Evolutionary conservation across 2,888 invertebrate species (phyloP).

Genomic region (Pogonocherus hispidulus): DNA sequence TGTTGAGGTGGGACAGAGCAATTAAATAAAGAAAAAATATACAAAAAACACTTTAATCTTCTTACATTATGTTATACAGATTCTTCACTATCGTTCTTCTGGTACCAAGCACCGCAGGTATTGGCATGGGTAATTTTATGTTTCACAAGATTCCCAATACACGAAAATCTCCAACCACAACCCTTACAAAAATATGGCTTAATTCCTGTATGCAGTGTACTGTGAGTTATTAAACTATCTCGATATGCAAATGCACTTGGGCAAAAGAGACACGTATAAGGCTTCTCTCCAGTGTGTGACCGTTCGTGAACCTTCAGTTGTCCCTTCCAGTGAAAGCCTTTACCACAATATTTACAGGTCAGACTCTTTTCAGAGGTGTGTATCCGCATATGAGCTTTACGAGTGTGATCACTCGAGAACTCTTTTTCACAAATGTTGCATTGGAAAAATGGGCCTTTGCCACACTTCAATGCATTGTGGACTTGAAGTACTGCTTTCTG

Average conservation of each 20-base stretch:
- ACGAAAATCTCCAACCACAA: slow-evolving; percentile 70
- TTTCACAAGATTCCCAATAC: slow-evolving; percentile 69
- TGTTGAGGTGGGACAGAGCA: background rate
- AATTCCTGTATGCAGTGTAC: slow-evolving; percentile 68
- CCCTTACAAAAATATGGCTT: slow-evolving; percentile 69
- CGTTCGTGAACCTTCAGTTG: slow-evolving; percentile 66
- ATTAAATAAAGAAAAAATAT: background rate
- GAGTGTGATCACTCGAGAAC: slow-evolving; percentile 67
- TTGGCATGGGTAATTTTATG: slow-evolving; percentile 68
- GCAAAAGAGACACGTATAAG: slow-evolving; percentile 68
- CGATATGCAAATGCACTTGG: slow-evolving; percentile 68
- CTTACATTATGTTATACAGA: background rate
- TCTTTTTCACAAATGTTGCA: slow-evolving; percentile 66
- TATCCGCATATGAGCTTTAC: slow-evolving; percentile 68
- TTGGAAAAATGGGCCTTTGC: slow-evolving; percentile 54
- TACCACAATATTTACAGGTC: slow-evolving; percentile 63
- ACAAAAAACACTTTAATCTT: background rate
- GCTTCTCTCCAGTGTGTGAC: slow-evolving; percentile 70
- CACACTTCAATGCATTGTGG: slow-evolving; percentile 69
- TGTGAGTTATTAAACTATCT: slow-evolving; percentile 69
- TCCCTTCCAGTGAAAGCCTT: slow-evolving; percentile 64
- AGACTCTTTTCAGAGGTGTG: slow-evolving; percentile 64
- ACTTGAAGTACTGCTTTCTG: slow-evolving; percentile 66
- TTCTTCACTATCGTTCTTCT: slow-evolving; percentile 26
- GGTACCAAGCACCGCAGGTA: slow-evolving; percentile 65